These are phyloP conservation scores for Ursus arctos DNA, from an alignment of 2,113 vertebrate genomes.

Conservation along the genomic window DNA sequence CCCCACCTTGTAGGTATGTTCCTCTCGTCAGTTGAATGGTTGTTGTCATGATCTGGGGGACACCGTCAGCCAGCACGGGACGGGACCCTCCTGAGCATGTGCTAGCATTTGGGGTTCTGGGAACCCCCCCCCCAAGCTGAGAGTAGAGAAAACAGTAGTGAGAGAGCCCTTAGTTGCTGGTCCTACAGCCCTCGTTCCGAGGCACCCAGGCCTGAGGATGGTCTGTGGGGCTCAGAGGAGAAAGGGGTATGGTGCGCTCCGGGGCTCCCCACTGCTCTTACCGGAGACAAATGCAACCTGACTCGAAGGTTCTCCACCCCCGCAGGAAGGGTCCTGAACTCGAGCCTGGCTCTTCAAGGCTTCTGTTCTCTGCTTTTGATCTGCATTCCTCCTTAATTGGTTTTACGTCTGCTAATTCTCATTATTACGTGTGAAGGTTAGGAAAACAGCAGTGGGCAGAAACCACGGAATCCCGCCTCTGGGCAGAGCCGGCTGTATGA, in stretches of 20 bases:
- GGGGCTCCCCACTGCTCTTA: not conserved
- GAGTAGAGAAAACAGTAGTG: accelerated
- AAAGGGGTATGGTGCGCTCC: not conserved
- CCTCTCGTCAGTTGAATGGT: accelerated
- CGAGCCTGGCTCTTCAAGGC: not conserved
- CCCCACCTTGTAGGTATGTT: too few species aligned
- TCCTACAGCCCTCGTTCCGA: not conserved
- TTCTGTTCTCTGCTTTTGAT: not conserved
- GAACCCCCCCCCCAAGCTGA: too few species aligned
- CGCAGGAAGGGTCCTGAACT: not conserved
- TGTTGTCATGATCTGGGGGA: accelerated
- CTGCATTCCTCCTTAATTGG: not conserved
- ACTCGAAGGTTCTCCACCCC: not conserved
- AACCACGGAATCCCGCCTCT: accelerated
- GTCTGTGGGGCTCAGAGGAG: not conserved
- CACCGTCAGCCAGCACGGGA: accelerated
- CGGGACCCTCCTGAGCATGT: not conserved
- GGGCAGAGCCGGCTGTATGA: not conserved
- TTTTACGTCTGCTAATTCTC: not conserved
- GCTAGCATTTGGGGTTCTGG: not conserved
- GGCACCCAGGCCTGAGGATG: too few species aligned
- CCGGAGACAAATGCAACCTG: not conserved
- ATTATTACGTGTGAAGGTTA: not conserved
- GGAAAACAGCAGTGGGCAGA: not conserved
- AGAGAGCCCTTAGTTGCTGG: not conserved